phyloP scores from a whole-genome alignment of 2,797 vertebrate species.

The Lithobates pipiens region DNA sequence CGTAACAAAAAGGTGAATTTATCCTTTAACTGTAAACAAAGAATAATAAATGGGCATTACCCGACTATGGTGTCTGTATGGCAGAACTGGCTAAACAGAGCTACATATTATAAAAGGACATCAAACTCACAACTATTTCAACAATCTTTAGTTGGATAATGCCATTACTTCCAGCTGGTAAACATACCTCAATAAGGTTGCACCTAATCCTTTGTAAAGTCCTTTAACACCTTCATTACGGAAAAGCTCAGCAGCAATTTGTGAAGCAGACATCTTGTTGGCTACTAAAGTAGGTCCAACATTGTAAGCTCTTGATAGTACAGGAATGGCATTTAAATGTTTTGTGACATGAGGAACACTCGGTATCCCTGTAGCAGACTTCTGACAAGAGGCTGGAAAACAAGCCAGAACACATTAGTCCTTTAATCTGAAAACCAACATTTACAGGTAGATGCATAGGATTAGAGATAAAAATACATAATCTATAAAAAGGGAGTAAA shows the following conservation, averaged over 20 bases:
- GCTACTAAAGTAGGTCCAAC: constrained; percentile 67
- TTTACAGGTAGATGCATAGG: too few relatives aligned
- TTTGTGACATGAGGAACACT: constrained; percentile 73
- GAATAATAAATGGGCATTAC: too few relatives aligned
- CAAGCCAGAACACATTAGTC: neutral
- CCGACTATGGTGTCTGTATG: too few relatives aligned
- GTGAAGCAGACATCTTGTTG: constrained; percentile 76
- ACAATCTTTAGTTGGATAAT: neutral
- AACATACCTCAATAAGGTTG: constrained; percentile 82
- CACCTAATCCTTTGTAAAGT: constrained; percentile 84
- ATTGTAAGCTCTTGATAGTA: constrained; percentile 82
- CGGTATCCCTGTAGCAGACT: constrained; percentile 57
- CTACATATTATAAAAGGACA: too few relatives aligned
- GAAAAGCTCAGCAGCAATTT: constrained; percentile 81
- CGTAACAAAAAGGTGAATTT: too few relatives aligned
- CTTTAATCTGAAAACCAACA: too few relatives aligned
- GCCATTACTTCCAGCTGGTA: neutral
- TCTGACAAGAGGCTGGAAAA: constrained; percentile 77
- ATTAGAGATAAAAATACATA: too few relatives aligned
- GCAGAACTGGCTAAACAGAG: too few relatives aligned
- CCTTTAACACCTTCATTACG: constrained; percentile 79
- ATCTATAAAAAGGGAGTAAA: too few relatives aligned
- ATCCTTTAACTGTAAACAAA: too few relatives aligned
- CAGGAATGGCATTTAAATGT: constrained; percentile 72
- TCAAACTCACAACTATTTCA: neutral